Conservation (phyloP, 2,113 vertebrate species). For the Epinephelus moara region DNA sequence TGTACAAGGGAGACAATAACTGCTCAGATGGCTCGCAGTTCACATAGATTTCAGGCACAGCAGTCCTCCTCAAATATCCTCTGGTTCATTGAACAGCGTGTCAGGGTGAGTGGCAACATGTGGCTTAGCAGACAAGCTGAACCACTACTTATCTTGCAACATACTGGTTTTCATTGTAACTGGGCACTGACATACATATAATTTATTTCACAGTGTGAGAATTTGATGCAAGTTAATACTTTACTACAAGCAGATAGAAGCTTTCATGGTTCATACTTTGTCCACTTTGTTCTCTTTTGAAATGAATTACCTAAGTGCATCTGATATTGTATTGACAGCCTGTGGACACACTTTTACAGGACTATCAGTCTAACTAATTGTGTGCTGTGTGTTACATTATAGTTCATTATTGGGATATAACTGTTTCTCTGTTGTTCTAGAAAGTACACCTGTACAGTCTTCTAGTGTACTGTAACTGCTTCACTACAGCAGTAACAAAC, state of each 20-base stretch:
- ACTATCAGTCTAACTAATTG: background rate
- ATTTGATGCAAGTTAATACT: background rate
- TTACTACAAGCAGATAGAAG: background rate
- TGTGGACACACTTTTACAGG: constrained; percentile 1
- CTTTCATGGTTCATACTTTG: background rate
- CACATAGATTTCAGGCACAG: background rate
- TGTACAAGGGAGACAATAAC: constrained; percentile 23
- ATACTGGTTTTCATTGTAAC: background rate
- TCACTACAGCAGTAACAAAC: too few relatives aligned
- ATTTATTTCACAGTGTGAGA: background rate
- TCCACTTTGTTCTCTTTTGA: background rate
- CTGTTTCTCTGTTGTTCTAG: background rate
- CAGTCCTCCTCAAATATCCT: background rate
- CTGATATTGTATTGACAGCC: constrained; percentile 1
- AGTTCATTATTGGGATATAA: background rate
- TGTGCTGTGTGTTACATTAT: background rate
- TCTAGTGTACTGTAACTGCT: background rate
- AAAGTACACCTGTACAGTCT: background rate
- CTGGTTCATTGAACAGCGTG: background rate
- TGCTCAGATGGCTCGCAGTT: background rate
- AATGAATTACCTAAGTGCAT: background rate
- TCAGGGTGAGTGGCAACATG: background rate
- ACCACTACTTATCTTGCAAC: background rate
- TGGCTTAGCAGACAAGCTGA: background rate
- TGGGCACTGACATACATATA: background rate